Percentiles rank a stretch among this genome's conserved stretches.
Evolutionary conservation across 2,113 vertebrate genomes (phyloP).

Genomic region (Calonectris borealis): DNA sequence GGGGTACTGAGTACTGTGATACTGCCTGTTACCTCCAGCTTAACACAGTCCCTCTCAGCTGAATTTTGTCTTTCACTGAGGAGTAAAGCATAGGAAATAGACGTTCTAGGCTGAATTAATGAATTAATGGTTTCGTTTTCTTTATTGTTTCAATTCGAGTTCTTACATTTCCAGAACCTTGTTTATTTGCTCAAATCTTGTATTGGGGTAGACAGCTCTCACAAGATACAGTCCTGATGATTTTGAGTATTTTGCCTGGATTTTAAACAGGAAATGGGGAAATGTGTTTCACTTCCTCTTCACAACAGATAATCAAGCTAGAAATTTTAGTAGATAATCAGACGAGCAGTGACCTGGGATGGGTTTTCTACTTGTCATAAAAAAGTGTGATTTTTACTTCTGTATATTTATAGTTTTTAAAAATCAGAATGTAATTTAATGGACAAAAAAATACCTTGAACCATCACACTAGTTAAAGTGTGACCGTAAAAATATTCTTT

Average conservation of each 20-base stretch:
- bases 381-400: background rate
- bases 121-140: background rate
- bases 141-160: background rate
- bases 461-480: background rate
- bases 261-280: background rate
- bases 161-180: background rate
- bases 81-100: background rate
- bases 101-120: background rate
- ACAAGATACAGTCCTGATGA: background rate
- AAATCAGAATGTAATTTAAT: background rate
- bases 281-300: background rate
- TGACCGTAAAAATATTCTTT: background rate
- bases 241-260: background rate
- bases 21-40: background rate
- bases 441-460: background rate
- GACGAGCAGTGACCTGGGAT: background rate
- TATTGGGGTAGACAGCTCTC: background rate
- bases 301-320: background rate
- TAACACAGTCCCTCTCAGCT: background rate
- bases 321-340: background rate
- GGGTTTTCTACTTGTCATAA: background rate
- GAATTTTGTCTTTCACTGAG: background rate
- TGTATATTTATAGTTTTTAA: background rate
- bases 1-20: background rate
- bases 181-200: background rate